phyloP scores from a whole-genome alignment of 2,113 vertebrate genomes.

The Phyllopteryx taeniolatus region DNA sequence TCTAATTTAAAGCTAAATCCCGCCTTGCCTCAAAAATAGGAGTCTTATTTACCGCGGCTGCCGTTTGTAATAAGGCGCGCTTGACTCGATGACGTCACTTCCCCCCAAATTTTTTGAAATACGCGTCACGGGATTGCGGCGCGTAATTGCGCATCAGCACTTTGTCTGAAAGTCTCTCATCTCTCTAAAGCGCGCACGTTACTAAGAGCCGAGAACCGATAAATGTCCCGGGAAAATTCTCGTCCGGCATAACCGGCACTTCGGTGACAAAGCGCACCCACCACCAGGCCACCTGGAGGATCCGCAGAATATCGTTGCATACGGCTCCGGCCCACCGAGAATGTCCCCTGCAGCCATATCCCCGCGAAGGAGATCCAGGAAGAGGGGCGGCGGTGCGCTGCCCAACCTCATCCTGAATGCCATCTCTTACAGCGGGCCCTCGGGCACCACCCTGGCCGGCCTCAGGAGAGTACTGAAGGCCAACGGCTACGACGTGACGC shows the following conservation, averaged over 20 bases:
- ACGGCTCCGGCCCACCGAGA: not conserved
- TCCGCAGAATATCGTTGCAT: not conserved
- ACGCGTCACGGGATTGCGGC: not conserved
- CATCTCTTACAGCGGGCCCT: conserved; percentile 71
- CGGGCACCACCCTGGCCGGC: conserved; percentile 58
- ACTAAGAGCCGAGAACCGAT: not conserved
- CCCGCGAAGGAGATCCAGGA: conserved; percentile 66
- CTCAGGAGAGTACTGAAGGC: conserved; percentile 77
- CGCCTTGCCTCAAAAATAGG: not conserved
- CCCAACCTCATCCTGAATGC: conserved; percentile 78
- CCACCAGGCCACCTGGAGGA: not conserved
- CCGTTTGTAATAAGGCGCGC: conserved; percentile 1
- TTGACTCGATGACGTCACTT: not conserved
- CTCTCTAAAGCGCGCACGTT: not conserved
- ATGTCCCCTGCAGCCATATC: conserved; percentile 49
- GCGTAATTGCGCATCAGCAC: not conserved
- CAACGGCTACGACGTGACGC: conserved; percentile 79
- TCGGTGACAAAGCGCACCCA: too few relatives aligned
- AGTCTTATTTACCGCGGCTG: not conserved
- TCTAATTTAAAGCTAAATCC: not conserved
- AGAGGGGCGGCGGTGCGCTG: conserved; percentile 69
- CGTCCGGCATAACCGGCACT: not conserved
- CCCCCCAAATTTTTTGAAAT: not conserved
- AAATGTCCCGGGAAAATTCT: not conserved
- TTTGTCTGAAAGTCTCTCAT: not conserved